Evolutionary conservation across 2,113 vertebrate species (phyloP), one percentile per base, ranked within the genome.

Genomic region (Rousettus leschenaultii): DNA sequence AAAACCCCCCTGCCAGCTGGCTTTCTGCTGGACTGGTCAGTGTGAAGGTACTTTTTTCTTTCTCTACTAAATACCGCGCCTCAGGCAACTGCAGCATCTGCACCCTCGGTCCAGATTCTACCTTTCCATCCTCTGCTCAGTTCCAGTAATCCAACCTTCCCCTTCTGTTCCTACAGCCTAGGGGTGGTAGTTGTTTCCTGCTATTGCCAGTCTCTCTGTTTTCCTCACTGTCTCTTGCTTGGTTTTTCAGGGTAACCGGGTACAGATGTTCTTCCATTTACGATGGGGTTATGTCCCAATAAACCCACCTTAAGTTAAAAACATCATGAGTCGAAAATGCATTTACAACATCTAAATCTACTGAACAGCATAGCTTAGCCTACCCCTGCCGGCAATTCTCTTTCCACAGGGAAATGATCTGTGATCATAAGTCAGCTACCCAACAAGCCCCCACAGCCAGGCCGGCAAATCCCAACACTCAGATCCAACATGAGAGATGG

Each of bases 401-500:
- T 66, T 79, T 63, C 11, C n/a, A 43, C 30, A 80, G 24, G 21
- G n/a, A 86, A 90, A 68, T 0, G 12, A 43, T 22, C 51, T 89
- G 21, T 21, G 7, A 55, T 65, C 48, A 24, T 7, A 15, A 53
- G 15, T 80, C 30, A 43, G 71, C 28, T 21, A 5, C 15, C 35
- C 18, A 11, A 10, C 18, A 65, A 85, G 7, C 22, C 22, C 79
- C 57, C 61, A 7, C 0, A 26, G 12, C 45, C 82, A 80, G 19
- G 33, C 10, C n/a, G 92, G 55, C 4, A 89, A 82, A 38, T 8
- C 15, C 21, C 71, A 85, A 68, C 59, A 33, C 1, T 48, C 45
- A 89, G 48, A 61, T 8, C 38, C 24, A 80, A 33, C 19, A 13
- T 68, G 40, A 85, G 53, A 96, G 57, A 93, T 63, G 53, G 19